These are phyloP conservation scores for Rattus rattus DNA, from an alignment of 2,113 vertebrate species.

Conservation along the genomic window DNA sequence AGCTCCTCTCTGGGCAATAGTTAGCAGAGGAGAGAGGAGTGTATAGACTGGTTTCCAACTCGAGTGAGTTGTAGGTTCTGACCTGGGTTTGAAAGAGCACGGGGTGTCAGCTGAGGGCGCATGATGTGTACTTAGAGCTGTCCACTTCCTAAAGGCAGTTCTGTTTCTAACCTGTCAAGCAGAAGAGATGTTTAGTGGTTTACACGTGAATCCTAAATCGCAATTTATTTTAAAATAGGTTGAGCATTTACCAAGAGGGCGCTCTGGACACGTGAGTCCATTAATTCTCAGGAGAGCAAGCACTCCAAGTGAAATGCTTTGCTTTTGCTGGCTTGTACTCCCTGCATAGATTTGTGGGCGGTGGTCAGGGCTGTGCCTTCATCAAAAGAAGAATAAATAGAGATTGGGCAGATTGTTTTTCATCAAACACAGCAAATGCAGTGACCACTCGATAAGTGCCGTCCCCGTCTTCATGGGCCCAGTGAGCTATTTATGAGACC, in stretches of 20 bases:
- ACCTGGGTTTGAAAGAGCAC: background rate
- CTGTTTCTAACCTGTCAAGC: background rate
- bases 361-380: background rate
- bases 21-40: background rate
- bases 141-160: background rate
- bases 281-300: background rate
- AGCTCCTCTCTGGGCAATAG: background rate
- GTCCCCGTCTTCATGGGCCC: background rate
- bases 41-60: background rate
- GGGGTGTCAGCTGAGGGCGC: background rate
- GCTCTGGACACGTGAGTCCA: background rate
- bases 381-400: background rate
- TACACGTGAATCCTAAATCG: background rate
- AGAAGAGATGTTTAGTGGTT: background rate
- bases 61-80: background rate
- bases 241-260: background rate
- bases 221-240: background rate
- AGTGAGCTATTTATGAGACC: background rate
- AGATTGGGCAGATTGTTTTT: background rate
- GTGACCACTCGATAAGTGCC: background rate
- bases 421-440: background rate
- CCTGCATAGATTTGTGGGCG: background rate
- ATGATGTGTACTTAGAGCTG: background rate
- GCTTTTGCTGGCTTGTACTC: background rate
- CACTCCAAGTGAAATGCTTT: accelerated